Evolutionary conservation across 2,113 vertebrate genomes (phyloP), one percentile per base, ranked within the genome.

Genomic region (Andinoacara biseriatus): DNA sequence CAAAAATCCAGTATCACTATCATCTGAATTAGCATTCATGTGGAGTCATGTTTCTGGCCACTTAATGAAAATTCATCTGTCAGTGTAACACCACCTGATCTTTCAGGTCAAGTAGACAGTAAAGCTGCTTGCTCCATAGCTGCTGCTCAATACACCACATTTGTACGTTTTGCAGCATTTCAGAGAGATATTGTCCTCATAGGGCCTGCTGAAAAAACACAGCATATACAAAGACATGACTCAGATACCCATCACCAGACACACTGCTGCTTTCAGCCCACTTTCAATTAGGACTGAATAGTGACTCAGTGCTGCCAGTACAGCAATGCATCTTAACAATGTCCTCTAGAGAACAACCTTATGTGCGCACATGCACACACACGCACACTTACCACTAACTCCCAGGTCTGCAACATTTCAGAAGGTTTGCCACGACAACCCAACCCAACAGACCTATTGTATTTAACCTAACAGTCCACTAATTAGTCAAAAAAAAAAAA

Each of bases 231-330:
- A 1, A 78, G 78, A 57, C 77, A 78, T 93, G 89, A 92, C 81
- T 91, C 87, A 93, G 58, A 40, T 38, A 56, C 62, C 76, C 83
- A 78, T 67, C 60, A 87, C 38, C 40, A 81, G 83, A 89, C 56
- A 84, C 61, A 77, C 76, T 82, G 80, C 87, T 86, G 67, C 67
- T 89, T 85, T 93, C 83, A 92, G 82, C 80, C 87, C 84, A 92
- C 89, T 94, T 90, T 92, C 86, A 86, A 83, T 90, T 58, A 89
- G 75, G 79, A 83, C 54, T 87, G 76, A 86, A 88, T 83, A 85
- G 84, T 93, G 93, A 94, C 87, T 94, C 94, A 92, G 84, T 80
- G 29, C 87, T 91, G 84, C 92, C 88, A 86, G 92, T 84, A 90
- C 90, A 82, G 82, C 83, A 86, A 87, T 63, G 40, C 80, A 85